A percentile compares a stretch with the other conserved stretches of the same genome.
Conservation (phyloP, 2,797 vertebrate species). For the Gorsachius magnificus region DNA sequence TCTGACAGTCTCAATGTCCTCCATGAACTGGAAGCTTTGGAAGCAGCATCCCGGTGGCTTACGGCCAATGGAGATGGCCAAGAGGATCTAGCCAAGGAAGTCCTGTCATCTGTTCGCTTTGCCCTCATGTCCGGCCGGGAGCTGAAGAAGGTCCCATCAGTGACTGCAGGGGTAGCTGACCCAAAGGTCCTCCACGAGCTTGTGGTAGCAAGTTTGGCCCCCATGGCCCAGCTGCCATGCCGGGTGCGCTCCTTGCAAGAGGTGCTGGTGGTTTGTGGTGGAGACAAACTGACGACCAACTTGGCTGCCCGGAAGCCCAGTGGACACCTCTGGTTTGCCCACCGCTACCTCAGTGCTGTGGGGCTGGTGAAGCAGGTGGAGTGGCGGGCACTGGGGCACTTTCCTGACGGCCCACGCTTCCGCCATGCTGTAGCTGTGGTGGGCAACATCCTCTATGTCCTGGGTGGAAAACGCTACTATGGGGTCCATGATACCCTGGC, state of each 20-base stretch:
- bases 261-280: slow-evolving; percentile 85
- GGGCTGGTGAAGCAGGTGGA: slow-evolving; percentile 60
- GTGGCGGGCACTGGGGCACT: slow-evolving; percentile 54
- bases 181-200: slow-evolving; percentile 71
- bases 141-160: slow-evolving; percentile 84
- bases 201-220: slow-evolving; percentile 35
- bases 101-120: slow-evolving; percentile 86
- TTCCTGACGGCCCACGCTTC: slow-evolving; percentile 76
- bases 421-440: slow-evolving; percentile 65
- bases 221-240: slow-evolving; percentile 26
- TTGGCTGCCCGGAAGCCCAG: slow-evolving; percentile 78
- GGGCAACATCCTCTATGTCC: slow-evolving; percentile 79
- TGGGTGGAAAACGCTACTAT: slow-evolving; percentile 90
- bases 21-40: slow-evolving; percentile 84
- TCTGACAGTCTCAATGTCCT: slow-evolving; percentile 82
- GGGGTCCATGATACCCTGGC: slow-evolving; percentile 82
- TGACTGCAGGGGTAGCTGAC: slow-evolving; percentile 69
- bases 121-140: slow-evolving; percentile 90
- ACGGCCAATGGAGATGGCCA: slow-evolving; percentile 74
- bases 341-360: slow-evolving; percentile 80
- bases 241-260: slow-evolving; percentile 81
- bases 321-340: slow-evolving; percentile 85
- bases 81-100: slow-evolving; percentile 68
- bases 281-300: slow-evolving; percentile 80
- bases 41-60: slow-evolving; percentile 85